These are phyloP conservation scores for Leptopterna dolabrata DNA, from an alignment of 2,888 invertebrate species.

Conservation along the genomic window DNA sequence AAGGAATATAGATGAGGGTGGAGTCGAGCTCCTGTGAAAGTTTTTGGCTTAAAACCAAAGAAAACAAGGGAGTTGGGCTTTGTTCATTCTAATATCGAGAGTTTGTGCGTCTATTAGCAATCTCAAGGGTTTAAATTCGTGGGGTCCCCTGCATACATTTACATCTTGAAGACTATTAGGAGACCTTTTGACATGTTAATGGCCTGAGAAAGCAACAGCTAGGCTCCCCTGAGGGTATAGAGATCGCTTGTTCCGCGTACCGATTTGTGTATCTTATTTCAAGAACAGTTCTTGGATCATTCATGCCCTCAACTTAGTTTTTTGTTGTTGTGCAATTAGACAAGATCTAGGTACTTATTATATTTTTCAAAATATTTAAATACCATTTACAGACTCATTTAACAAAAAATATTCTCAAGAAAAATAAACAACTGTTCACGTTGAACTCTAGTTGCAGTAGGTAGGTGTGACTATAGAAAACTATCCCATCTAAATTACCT, in stretches of 20 bases:
- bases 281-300: no score
- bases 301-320: no score
- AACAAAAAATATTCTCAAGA: no score
- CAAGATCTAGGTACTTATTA: no score
- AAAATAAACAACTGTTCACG: no score
- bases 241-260: neutral
- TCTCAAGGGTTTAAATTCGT: neutral
- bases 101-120: constrained; percentile 30
- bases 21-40: neutral
- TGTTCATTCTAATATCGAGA: constrained; percentile 8
- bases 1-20: neutral
- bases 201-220: neutral
- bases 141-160: constrained; percentile 12
- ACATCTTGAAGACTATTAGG: constrained; percentile 17
- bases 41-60: neutral
- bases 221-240: neutral
- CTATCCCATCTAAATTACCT: no score
- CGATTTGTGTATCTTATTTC: neutral
- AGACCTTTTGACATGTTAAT: constrained; percentile 20
- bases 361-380: no score
- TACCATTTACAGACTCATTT: no score
- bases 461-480: no score
- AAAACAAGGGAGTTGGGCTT: constrained; percentile 15
- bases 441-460: no score
- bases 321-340: no score